Evolutionary conservation across 2,113 vertebrate species (phyloP), one percentile per base, ranked within the genome.

Genomic region (Nothocercus julius): DNA sequence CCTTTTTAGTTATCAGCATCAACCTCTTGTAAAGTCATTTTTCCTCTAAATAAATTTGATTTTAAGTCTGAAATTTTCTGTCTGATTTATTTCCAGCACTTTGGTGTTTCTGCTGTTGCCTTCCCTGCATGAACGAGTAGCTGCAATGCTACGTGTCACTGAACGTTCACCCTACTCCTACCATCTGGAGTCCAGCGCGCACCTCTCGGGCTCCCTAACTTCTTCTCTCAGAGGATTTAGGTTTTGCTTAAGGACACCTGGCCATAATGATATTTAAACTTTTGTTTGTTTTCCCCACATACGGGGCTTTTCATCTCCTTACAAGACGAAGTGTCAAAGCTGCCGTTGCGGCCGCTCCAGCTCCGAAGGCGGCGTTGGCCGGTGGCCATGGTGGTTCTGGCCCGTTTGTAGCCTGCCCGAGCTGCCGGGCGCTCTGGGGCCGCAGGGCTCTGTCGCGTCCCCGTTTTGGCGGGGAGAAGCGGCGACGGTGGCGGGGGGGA

Each of bases 21-120:
- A 95, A 97, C 92, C 66, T 97, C 97, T 97, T 98, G 98, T 98
- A 98, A 98, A 98, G 97, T 97, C 82, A 96, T 96, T 98, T 97
- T 93, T 79, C 96, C 97, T 98, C 96, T 97, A 97, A 99, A 99
- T 99, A 98, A 99, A 98, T 98, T 95, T 92, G 93, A 96, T 97
- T 94, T 97, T 86, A 92, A 96, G 79, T 97, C 95, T 77, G 28
- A 13, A 54, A 58, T 58, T 62, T 86, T 75, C 56, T 84, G 63
- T 27, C 13, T 51, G 0, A 8, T 59, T 68, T 86, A 5, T 70
- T 93, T 59, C 47, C 67, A 28, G 66, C 16, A 9, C 13, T 51
- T 24, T 38, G 63, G 34, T 87, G 18, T 86, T 91, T 54, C 59
- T 76, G 34, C 32, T 24, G 9, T 56, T 89, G 77, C n/a, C 45